Conservation (phyloP, 1,140 invertebrate species). For the Chelonus insularis region DNA sequence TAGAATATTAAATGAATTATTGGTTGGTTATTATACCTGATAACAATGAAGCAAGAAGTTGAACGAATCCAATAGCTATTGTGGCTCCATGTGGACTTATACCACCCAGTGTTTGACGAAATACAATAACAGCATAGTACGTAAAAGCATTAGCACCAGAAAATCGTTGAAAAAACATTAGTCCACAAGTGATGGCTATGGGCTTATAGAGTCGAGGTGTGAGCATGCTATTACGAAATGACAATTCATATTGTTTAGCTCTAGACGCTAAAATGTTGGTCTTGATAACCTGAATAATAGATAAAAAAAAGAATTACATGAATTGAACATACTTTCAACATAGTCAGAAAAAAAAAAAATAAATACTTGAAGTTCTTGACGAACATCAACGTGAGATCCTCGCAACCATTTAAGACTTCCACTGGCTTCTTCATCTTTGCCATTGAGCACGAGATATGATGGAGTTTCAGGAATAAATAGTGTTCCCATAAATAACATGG, state of each 20-base stretch:
- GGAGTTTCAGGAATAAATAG: slow-evolving; percentile 83
- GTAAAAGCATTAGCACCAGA: slow-evolving; percentile 81
- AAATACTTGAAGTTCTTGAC: slow-evolving; percentile 65
- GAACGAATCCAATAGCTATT: slow-evolving; percentile 77
- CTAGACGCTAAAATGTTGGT: slow-evolving; percentile 56
- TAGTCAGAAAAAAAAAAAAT: neutral
- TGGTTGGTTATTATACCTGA: too few species aligned
- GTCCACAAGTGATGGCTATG: slow-evolving; percentile 76
- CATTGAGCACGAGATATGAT: slow-evolving; percentile 73
- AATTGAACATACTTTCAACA: neutral
- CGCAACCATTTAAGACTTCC: slow-evolving; percentile 76
- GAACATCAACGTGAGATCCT: slow-evolving; percentile 72
- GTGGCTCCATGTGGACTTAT: slow-evolving; percentile 83
- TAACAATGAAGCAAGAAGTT: slow-evolving; percentile 75
- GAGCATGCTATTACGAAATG: slow-evolving; percentile 60
- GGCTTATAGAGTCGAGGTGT: slow-evolving; percentile 67
- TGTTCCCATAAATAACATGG: slow-evolving; percentile 69
- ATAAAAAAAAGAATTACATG: slow-evolving; percentile 12
- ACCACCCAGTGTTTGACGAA: slow-evolving; percentile 74
- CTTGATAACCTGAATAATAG: slow-evolving; percentile 59
- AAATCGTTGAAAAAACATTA: slow-evolving; percentile 85
- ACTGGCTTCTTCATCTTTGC: slow-evolving; percentile 77
- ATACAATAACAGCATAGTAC: slow-evolving; percentile 81
- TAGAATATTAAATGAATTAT: slow-evolving; percentile 14
- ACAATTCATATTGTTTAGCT: slow-evolving; percentile 55